A percentile compares a stretch with the other conserved stretches of the same genome.
Evolutionary conservation across 2,888 invertebrate species (phyloP).

Genomic region (Pinctada fucata): DNA sequence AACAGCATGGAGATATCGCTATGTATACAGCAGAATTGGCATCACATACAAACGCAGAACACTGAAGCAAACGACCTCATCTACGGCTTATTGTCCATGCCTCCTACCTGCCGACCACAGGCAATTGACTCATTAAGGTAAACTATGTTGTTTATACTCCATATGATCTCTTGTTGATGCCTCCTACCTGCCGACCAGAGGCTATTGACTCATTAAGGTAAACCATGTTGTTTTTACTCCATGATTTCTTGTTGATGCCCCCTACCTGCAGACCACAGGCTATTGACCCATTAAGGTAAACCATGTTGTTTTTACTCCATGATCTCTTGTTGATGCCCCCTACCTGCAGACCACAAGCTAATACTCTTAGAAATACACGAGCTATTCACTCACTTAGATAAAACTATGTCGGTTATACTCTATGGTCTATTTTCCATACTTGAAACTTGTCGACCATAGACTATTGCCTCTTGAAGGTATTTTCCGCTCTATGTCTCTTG

Average conservation of each 20-base stretch:
- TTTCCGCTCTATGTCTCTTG: too few species aligned
- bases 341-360: constrained; percentile 49
- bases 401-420: background rate
- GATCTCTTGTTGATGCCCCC: constrained; percentile 37
- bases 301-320: background rate
- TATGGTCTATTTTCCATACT: background rate
- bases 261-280: constrained; percentile 52
- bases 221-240: background rate
- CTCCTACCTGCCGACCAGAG: constrained; percentile 51
- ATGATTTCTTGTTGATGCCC: constrained; percentile 34
- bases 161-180: constrained; percentile 30
- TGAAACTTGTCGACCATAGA: too few species aligned
- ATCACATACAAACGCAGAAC: constrained; percentile 42
- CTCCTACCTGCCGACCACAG: constrained; percentile 51
- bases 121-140: constrained; percentile 36
- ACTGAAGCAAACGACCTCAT: constrained; percentile 68
- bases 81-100: constrained; percentile 61
- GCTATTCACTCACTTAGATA: constrained; percentile 34
- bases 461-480: too few species aligned
- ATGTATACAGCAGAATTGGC: constrained; percentile 42
- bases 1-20: constrained; percentile 41
- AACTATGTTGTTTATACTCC: background rate
- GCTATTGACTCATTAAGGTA: constrained; percentile 36
- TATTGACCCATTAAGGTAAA: constrained; percentile 29
- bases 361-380: too few species aligned